Conservation (phyloP, 2,113 vertebrate genomes). For the Uropsilus gracilis region DNA sequence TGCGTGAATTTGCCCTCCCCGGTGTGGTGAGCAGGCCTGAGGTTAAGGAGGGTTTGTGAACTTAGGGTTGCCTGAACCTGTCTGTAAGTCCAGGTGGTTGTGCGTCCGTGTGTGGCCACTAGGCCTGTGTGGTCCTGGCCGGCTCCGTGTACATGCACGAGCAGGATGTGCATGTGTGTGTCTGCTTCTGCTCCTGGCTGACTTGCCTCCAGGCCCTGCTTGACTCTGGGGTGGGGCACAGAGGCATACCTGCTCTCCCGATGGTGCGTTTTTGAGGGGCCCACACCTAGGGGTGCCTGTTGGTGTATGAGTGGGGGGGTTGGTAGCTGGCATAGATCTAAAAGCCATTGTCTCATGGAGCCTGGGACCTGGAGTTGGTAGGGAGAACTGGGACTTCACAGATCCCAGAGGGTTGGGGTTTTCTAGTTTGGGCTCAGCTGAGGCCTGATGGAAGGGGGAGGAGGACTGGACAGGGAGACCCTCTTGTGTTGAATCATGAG, state of each 20-base stretch:
- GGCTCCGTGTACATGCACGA: background rate
- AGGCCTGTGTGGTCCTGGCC: background rate
- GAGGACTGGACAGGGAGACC: conserved; percentile 67
- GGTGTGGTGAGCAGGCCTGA: rapidly evolving
- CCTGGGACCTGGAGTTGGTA: background rate
- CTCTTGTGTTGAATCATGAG: conserved; percentile 82
- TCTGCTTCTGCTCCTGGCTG: background rate
- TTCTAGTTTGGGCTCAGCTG: conserved; percentile 68
- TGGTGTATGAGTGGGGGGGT: background rate
- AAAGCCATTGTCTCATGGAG: conserved; percentile 56
- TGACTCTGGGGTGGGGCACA: background rate
- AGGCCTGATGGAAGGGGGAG: conserved; percentile 29
- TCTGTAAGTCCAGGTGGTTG: background rate
- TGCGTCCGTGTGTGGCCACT: background rate
- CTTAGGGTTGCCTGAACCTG: background rate
- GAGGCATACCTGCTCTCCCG: background rate
- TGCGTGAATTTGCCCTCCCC: background rate
- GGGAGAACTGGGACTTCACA: conserved; percentile 23
- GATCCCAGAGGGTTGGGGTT: conserved; percentile 36
- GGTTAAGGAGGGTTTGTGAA: background rate
- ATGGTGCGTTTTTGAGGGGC: background rate
- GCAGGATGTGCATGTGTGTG: background rate
- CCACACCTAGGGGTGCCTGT: background rate
- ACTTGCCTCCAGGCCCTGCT: background rate
- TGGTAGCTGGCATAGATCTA: background rate